Evolutionary conservation across 2,113 vertebrate species (phyloP), one percentile per base, ranked within the genome.

Genomic region (Opisthocomus hoazin): DNA sequence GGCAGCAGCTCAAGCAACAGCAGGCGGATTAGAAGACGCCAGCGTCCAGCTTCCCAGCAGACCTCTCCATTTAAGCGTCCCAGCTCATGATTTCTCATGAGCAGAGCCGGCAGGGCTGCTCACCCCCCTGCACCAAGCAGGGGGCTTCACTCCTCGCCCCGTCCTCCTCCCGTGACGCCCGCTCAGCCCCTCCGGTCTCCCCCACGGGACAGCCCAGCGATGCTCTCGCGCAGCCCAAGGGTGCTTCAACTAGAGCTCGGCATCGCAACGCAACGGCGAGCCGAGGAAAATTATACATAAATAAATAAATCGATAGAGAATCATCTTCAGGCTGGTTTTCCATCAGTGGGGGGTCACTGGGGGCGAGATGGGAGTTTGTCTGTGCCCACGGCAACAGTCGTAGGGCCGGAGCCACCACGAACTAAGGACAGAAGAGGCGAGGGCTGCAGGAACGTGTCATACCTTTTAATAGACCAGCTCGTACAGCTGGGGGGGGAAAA

Each of bases 391-490:
- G 66, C 39, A 51, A 32, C 10, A 23, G 71, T 12, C 3, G 0
- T 2, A 36, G 50, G 30, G 50, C 71, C 90, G 79, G 88, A 95
- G 76, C 64, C 75, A 61, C 41, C 50, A 11, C 3, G 2, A 74
- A 45, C 85, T 39, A 39, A 69, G 71, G 53, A 57, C 36, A 12
- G 0, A 27, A 64, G 50, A 54, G 81, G 34, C 5, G 4, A 94
- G 43, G 36, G 58, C 90, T 82, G 87, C 61, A 93, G 65, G 68
- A 80, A 92, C 51, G 39, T 46, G 80, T 56, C 30, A 91, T 51
- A 43, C 37, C 86, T 95, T 96, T 92, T 93, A 92, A 86, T 66
- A 95, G 94, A 77, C 26, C 41, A 63, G 84, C 26, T 81, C 36
- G 45, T 70, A 77, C 21, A 46, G 45, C 0, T 29, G 56, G n/a